Percentiles rank a stretch among this genome's conserved stretches.
Evolutionary conservation across 2,797 vertebrate species (phyloP).

Genomic region (Sebastes miniatus): DNA sequence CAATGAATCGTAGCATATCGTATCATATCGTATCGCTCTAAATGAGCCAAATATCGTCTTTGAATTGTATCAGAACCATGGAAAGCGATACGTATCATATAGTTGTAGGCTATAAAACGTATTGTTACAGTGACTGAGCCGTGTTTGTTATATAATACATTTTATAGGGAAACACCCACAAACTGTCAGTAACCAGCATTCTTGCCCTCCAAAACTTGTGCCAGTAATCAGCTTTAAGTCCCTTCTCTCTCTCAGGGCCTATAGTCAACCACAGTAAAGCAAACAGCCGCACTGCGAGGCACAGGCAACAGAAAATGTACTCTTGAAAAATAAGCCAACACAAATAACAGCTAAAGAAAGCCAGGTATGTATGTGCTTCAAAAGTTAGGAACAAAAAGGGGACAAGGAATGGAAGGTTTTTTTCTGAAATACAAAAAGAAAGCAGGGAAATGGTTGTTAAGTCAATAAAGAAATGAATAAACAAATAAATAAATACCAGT

Average conservation of each 20-base stretch:
- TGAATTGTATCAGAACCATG: no score
- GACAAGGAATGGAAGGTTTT: conserved; percentile 34
- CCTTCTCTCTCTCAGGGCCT: no score
- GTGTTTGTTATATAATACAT: background rate
- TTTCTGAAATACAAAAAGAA: conserved; percentile 61
- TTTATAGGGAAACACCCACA: background rate
- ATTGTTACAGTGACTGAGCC: background rate
- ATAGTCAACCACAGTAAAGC: no score
- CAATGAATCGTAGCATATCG: no score
- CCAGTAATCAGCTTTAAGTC: no score
- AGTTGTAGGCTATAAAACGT: no score
- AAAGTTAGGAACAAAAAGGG: conserved; percentile 39
- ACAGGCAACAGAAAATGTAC: background rate
- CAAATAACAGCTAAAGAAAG: conserved; percentile 58
- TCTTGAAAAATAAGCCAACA: conserved; percentile 60
- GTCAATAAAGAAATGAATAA: conserved; percentile 75
- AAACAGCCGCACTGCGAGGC: no score
- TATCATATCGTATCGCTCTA: no score
- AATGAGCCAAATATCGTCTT: no score
- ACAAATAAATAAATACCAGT: conserved; percentile 89
- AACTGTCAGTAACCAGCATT: background rate
- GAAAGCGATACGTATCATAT: no score
- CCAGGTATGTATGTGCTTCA: conserved; percentile 45
- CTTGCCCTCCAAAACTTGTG: no score
- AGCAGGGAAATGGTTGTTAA: conserved; percentile 64